Evolutionary conservation across 2,113 vertebrate genomes (phyloP), one percentile per base, ranked within the genome.

Genomic region (Ramphastos sulfuratus): DNA sequence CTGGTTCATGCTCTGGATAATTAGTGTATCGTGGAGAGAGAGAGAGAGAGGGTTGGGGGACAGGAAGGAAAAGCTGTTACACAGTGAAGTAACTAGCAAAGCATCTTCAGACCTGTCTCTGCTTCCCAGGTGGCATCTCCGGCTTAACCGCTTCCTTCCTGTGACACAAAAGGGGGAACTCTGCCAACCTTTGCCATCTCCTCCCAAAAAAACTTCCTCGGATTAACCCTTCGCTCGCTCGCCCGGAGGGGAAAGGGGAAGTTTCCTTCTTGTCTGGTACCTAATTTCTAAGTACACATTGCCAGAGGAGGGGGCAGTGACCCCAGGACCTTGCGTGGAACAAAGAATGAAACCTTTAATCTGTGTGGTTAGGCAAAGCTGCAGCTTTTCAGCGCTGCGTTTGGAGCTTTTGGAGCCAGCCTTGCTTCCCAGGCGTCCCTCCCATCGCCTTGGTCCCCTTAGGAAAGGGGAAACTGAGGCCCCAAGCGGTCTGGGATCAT

Each of bases 121-220:
- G 74, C 96, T 94, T 85, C 93, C 95, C 92, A 93, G 94, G 95
- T 93, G 93, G 84, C 94, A 95, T 94, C 91, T 95, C 92, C 35
- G 25, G 72, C 83, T 92, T 93, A 86, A 95, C 85, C 12, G 25
- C 69, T 94, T 92, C 77, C 87, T 90, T 88, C 89, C 91, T 63
- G 77, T 15, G 75, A 5, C 80, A 83, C 56, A 50, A 48, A 89
- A 27, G 17, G n/a, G 73, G 60, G 50, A 63, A 37, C 81, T 44
- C 55, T 54, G 91, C 72, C 87, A 91, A 28, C 70, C 89, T 85
- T 59, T 80, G 82, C 87, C 61, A 80, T 28, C 82, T 61, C 89
- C 72, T 80, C 80, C 65, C 44, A 0, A 56, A 82, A 48, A 66
- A 44, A 19, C 58, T 50, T 52, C 35, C 74, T 28, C 2, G 1